phyloP scores from a whole-genome alignment of 2,888 invertebrate species.

The Ichneumoninae sp. region DNA sequence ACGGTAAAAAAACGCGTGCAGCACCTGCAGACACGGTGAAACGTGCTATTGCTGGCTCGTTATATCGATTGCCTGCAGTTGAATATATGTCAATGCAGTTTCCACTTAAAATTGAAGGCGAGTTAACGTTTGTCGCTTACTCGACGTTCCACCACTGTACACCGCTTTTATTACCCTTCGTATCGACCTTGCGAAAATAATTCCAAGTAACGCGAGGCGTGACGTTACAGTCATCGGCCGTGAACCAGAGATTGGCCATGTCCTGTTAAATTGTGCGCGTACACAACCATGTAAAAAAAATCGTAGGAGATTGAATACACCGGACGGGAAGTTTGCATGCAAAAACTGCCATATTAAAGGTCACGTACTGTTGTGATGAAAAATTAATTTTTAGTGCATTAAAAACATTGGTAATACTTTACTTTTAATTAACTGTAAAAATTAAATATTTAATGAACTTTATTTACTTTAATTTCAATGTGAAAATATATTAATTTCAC shows the following conservation, averaged over 20 bases:
- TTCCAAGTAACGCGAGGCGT: background rate
- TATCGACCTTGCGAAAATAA: background rate
- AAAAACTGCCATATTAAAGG: no score
- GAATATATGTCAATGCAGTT: conserved; percentile 55
- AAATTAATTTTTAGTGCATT: no score
- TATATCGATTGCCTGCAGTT: conserved; percentile 55
- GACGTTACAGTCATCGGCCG: background rate
- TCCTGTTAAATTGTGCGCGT: background rate
- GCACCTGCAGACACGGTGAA: conserved; percentile 41
- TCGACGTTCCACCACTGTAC: background rate
- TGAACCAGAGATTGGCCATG: background rate
- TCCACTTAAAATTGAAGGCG: conserved; percentile 22
- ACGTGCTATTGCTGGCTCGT: conserved; percentile 37
- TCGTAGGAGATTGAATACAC: no score
- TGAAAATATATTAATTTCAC: no score
- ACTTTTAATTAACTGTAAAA: no score
- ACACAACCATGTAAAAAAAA: background rate
- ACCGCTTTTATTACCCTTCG: background rate
- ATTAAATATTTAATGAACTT: no score
- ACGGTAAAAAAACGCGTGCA: conserved; percentile 38
- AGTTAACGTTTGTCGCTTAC: background rate
- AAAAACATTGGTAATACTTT: no score
- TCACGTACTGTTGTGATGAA: no score
- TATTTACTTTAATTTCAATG: no score
- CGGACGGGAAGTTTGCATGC: no score